Conservation (phyloP, 1,140 invertebrate species). For the Whitmania pigra region DNA sequence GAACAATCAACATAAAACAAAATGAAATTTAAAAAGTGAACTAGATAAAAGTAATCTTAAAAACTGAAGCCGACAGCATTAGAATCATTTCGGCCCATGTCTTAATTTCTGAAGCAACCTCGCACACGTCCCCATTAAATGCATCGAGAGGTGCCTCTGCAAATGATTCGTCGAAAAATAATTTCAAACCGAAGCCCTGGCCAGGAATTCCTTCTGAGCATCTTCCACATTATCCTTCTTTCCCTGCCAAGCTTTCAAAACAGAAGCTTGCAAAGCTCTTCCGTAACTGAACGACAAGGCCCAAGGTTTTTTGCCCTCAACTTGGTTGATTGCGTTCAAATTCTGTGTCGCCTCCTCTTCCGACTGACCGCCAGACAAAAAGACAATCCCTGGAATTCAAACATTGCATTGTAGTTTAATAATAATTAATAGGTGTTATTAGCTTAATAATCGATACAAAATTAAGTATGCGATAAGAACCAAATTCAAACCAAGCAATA, state of each 20-base stretch:
- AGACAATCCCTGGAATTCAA: constrained; percentile 58
- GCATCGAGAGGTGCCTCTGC: background rate
- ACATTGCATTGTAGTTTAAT: too few species aligned
- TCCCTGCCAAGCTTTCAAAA: constrained; percentile 79
- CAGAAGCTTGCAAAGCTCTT: constrained; percentile 70
- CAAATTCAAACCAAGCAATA: too few species aligned
- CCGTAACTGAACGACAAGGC: constrained; percentile 89
- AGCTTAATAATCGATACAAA: too few species aligned
- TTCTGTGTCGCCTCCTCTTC: constrained; percentile 90
- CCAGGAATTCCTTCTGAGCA: constrained; percentile 77
- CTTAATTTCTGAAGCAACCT: constrained; percentile 2
- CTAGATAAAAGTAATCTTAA: background rate
- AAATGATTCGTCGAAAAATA: background rate
- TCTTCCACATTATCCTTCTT: constrained; percentile 68
- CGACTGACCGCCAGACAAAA: constrained; percentile 89
- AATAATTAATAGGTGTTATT: too few species aligned
- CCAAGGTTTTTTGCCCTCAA: constrained; percentile 67
- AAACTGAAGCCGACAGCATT: background rate
- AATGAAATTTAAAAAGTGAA: background rate
- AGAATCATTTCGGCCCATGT: background rate
- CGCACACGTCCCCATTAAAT: background rate
- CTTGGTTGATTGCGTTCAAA: constrained; percentile 83
- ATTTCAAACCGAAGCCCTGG: constrained; percentile 51
- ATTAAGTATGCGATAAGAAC: too few species aligned
- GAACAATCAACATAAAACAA: background rate